Evolutionary conservation across 92 coral and sea anemone genomes (phyloP).

Genomic region (Porites lobata): DNA sequence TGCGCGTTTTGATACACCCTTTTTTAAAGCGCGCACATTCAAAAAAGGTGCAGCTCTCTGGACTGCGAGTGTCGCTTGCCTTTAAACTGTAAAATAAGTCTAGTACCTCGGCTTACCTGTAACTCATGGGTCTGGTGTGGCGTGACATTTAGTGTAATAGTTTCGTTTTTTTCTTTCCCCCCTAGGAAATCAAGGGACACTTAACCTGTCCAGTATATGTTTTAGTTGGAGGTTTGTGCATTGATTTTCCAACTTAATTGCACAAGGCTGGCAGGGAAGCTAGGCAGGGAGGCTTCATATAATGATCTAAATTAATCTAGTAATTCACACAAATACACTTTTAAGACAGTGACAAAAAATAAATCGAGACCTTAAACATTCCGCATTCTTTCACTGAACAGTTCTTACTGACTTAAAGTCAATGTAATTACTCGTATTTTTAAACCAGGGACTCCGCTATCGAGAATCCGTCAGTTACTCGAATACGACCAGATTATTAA

Average conservation of each 20-base stretch:
- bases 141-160: neutral
- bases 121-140: neutral
- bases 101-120: no score
- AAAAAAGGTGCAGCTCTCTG: no score
- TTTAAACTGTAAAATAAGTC: no score
- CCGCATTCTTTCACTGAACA: no score
- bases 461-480: constrained; percentile 87
- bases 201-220: constrained; percentile 82
- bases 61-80: no score
- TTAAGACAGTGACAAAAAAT: no score
- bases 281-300: no score
- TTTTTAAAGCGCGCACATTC: no score
- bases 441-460: constrained; percentile 76
- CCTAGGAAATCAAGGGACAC: constrained; percentile 91
- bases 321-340: no score
- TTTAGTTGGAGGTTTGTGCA: constrained; percentile 79
- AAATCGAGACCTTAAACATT: no score
- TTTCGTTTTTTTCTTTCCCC: neutral
- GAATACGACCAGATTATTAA: constrained; percentile 86
- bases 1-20: no score
- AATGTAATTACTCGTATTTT: neutral
- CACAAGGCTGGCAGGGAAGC: neutral
- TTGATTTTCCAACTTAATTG: neutral
- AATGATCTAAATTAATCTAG: no score
- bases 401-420: neutral